These are phyloP conservation scores for Lydus trimaculatus DNA, from an alignment of 2,888 invertebrate species.

Conservation along the genomic window DNA sequence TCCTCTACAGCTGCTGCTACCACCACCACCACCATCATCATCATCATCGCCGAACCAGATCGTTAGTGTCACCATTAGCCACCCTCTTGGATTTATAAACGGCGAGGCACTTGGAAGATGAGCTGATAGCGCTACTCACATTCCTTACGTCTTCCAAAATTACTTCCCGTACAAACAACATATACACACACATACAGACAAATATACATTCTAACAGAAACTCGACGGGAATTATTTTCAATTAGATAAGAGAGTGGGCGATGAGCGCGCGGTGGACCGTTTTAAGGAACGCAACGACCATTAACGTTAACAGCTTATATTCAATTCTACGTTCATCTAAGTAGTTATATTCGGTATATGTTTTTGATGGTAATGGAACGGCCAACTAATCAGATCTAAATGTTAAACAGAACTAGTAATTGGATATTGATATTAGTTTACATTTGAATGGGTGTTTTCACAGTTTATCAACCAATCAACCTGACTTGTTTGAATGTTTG, in stretches of 20 bases:
- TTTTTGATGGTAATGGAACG: neutral
- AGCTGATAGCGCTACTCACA: slow-evolving; percentile 32
- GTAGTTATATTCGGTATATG: neutral
- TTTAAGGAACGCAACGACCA: slow-evolving; percentile 30
- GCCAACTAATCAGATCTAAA: slow-evolving; percentile 1
- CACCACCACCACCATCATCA: neutral
- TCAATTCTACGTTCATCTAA: slow-evolving; percentile 19
- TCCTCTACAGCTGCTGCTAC: neutral
- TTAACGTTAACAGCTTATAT: slow-evolving; percentile 31
- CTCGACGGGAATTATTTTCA: slow-evolving; percentile 33
- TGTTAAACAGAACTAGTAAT: neutral
- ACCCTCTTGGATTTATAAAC: slow-evolving; percentile 34
- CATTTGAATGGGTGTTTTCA: neutral
- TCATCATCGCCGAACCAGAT: slow-evolving; percentile 25
- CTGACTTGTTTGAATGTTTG: neutral
- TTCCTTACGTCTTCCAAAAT: slow-evolving; percentile 32
- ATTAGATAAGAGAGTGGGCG: slow-evolving; percentile 34
- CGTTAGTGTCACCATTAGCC: slow-evolving; percentile 36
- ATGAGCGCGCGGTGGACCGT: slow-evolving; percentile 22
- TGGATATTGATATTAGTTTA: neutral
- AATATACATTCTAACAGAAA: slow-evolving; percentile 7
- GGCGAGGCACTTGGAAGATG: slow-evolving; percentile 32
- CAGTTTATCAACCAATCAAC: neutral
- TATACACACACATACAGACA: neutral
- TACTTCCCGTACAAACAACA: slow-evolving; percentile 34